Base-by-base conservation (phyloP, 2,888 invertebrate genomes). In the Pecten maximus region DNA sequence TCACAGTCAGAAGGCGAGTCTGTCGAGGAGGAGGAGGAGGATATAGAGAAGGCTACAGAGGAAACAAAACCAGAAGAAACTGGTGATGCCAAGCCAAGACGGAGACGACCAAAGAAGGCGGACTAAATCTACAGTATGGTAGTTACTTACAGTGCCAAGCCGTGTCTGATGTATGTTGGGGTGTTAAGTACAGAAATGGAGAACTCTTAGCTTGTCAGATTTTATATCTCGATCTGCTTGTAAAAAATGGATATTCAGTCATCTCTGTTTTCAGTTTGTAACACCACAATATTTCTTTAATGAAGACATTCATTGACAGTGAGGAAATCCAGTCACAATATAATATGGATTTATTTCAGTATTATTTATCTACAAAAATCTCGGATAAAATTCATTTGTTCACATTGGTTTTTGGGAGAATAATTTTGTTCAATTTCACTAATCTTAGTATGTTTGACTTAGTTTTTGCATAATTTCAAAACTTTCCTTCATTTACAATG, bases 91-190 rank as follows among this genome's bases (percentile, higher is more conserved):
- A 87, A 87, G 48, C 89, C 89, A 23, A 90, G 89, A 19, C 35
- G 40, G 10, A 87, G 89, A 40, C 39, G 87, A 28, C 87, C 87
- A 40, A 87, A 87, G 48, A 90, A 90, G 39, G 89, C 87, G 35
- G 87, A 90, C 88, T 90, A 74, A 89, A 23, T n/a, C 16, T 87
- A 74, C 35, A 35, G 74, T 74, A 35, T 19, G 28, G 15, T 74
- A 74, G 2, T 35, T 19, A 35, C 74, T 28, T 74, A 23, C 10
- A 35, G 74, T 74, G 74, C 74, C 74, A 74, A 74, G 12, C 8
- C 35, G 74, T 74, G 74, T 74, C 28, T 74, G 35, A 28, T 74
- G 35, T 74, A 35, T 74, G 74, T 74, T 74, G 28, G 35, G 1
- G 35, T 35, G 10, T 35, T 74, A 35, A 35, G 19, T 48, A 60